phyloP scores from a whole-genome alignment of 1,140 invertebrate genomes.

The Conus ventricosus region DNA sequence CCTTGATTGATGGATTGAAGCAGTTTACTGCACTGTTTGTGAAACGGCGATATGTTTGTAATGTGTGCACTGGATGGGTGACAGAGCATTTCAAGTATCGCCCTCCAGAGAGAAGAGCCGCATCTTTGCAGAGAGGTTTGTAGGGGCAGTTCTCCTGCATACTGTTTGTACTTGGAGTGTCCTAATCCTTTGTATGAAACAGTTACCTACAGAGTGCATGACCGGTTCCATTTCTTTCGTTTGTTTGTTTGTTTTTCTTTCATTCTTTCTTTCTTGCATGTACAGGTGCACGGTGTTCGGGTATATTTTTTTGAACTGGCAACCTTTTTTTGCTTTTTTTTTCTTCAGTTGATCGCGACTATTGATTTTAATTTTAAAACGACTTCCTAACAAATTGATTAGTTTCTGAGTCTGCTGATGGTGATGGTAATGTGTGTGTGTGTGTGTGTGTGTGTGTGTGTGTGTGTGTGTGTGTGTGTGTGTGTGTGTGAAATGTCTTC shows the following conservation, averaged over 20 bases:
- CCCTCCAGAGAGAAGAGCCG: slow-evolving; percentile 1
- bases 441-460: slow-evolving; percentile 6
- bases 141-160: not conserved
- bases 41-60: no score
- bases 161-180: no score
- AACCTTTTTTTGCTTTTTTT: not conserved
- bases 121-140: slow-evolving; percentile 24
- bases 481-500: slow-evolving; percentile 20
- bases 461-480: slow-evolving; percentile 39
- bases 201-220: no score
- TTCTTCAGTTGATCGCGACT: not conserved
- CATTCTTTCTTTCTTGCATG: not conserved
- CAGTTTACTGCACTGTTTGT: no score
- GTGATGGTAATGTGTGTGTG: not conserved
- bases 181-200: no score
- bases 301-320: not conserved
- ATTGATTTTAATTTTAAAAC: no score
- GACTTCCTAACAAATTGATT: no score
- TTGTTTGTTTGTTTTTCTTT: not conserved
- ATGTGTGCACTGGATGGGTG: not conserved
- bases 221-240: not conserved
- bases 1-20: no score
- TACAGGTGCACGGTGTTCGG: not conserved
- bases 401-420: not conserved
- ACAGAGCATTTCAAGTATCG: slow-evolving; percentile 30